Percentiles rank a stretch among this genome's conserved stretches.
Conservation (phyloP, 2,113 vertebrate genomes). For the Anoplopoma fimbria region DNA sequence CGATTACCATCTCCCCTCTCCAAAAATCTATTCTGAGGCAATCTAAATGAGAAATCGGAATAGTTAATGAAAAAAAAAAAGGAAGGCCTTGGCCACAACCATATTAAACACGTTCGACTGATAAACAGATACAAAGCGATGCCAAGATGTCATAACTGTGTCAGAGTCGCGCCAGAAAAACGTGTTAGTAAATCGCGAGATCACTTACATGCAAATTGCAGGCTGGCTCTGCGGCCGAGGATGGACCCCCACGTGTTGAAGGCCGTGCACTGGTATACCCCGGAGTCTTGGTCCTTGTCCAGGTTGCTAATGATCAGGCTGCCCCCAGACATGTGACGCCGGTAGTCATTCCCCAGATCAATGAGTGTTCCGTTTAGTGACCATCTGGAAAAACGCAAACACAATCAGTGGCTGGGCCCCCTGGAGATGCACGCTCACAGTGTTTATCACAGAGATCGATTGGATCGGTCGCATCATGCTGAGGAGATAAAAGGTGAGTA, state of each 20-base stretch:
- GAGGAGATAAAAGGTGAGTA: slow-evolving; percentile 62
- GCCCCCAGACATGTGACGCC: slow-evolving; percentile 85
- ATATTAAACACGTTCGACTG: slow-evolving; percentile 21
- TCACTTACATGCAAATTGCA: slow-evolving; percentile 91
- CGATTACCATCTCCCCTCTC: slow-evolving; percentile 71
- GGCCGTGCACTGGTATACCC: slow-evolving; percentile 87
- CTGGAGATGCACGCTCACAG: slow-evolving; percentile 68
- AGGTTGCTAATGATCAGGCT: slow-evolving; percentile 87
- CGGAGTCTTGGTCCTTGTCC: slow-evolving; percentile 86
- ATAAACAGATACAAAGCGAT: slow-evolving; percentile 37
- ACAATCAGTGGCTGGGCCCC: slow-evolving; percentile 82
- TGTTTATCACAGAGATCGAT: slow-evolving; percentile 80
- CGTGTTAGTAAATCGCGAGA: slow-evolving; percentile 26
- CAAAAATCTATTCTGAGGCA: slow-evolving; percentile 66
- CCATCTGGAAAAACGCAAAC: slow-evolving; percentile 89
- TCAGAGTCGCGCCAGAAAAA: slow-evolving; percentile 18
- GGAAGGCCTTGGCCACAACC: not conserved
- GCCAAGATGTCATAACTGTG: slow-evolving; percentile 30
- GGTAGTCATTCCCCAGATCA: slow-evolving; percentile 84
- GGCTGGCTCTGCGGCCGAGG: slow-evolving; percentile 85
- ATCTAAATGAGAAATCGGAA: slow-evolving; percentile 62
- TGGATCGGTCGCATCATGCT: slow-evolving; percentile 65
- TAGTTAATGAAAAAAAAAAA: slow-evolving; percentile 17
- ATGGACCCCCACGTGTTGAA: slow-evolving; percentile 84
- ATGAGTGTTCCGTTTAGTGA: slow-evolving; percentile 89